Base-by-base conservation (phyloP, 2,113 vertebrate genomes). In the Isichthys henryi region DNA sequence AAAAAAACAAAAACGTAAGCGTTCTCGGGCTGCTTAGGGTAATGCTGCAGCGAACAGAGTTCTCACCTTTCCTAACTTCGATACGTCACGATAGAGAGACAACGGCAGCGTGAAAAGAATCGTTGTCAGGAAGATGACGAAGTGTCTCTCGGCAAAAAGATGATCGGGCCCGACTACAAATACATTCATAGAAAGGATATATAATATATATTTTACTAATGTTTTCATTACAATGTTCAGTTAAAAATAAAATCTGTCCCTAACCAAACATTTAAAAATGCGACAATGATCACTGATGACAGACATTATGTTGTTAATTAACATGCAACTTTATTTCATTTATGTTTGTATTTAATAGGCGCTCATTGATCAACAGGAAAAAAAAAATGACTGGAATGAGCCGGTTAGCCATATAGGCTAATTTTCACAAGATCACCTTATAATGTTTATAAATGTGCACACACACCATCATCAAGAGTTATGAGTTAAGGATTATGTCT, bases 31-130 rank as follows among this genome's bases (percentile, higher is more conserved):
- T 5, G 46, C 27, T 17, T 17, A 7, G 10, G 23, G 35, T 3
- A 48, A 82, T 91, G 50, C 90, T 87, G 46, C 27, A 70, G 87
- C 31, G 27, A 1, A 74, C 11, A 84, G 31, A 89, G 17, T n/a
- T 0, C 66, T 93, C 94, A 98, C 98, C 97, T 98, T 99, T 92
- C 97, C 97, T 35, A 99, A 94, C 92, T 96, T 97, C 85, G 96
- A 95, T 92, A 99, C 95, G 89, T 99, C 96, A 88, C 94, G 96
- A 93, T 97, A 97, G 58, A 99, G 94, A 21, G 97, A 99, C 87
- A 99, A 92, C 52, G 98, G 98, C 89, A 98, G 92, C 1, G 96
- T 97, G 93, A 97, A 97, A 19, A 94, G 52, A 83, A 97, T 2
- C 0, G 98, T 99, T 46, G 96, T 95, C 80, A 97, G 87, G 46